These are phyloP conservation scores for Falcaria lacertinaria DNA, from an alignment of 2,888 invertebrate genomes.

Conservation along the genomic window DNA sequence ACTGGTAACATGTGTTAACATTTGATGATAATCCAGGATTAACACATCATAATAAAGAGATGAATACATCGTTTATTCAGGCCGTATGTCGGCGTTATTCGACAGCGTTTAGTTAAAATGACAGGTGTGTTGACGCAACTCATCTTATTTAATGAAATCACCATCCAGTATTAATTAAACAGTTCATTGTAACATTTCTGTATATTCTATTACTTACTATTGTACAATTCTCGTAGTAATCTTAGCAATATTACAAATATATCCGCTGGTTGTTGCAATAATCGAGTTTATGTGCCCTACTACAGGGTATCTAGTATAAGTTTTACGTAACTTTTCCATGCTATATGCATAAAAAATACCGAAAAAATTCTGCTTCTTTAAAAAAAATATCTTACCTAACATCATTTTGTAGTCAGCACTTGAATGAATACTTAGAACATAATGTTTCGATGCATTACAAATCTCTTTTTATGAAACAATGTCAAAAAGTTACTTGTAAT, in stretches of 20 bases:
- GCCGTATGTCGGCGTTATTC: conserved; percentile 69
- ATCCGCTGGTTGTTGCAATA: too few relatives aligned
- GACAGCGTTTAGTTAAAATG: conserved; percentile 56
- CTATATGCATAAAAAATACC: too few relatives aligned
- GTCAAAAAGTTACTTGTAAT: background rate
- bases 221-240: too few relatives aligned
- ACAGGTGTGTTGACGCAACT: conserved; percentile 69
- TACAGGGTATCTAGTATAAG: too few relatives aligned
- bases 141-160: conserved; percentile 52
- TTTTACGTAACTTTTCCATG: too few relatives aligned
- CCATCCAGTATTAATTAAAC: conserved; percentile 3
- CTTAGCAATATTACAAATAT: too few relatives aligned
- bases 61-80: conserved; percentile 74
- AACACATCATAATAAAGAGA: conserved; percentile 80
- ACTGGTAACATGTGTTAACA: conserved; percentile 80
- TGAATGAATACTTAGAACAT: too few relatives aligned
- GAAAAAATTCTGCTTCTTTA: too few relatives aligned
- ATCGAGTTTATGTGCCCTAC: too few relatives aligned
- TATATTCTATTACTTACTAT: too few relatives aligned
- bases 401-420: too few relatives aligned
- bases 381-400: too few relatives aligned
- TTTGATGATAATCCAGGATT: conserved; percentile 78
- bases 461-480: background rate
- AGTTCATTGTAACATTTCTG: background rate
- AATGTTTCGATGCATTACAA: background rate